Base-by-base conservation (phyloP, 1,140 invertebrate genomes). In the Tetramorium alpestre region DNA sequence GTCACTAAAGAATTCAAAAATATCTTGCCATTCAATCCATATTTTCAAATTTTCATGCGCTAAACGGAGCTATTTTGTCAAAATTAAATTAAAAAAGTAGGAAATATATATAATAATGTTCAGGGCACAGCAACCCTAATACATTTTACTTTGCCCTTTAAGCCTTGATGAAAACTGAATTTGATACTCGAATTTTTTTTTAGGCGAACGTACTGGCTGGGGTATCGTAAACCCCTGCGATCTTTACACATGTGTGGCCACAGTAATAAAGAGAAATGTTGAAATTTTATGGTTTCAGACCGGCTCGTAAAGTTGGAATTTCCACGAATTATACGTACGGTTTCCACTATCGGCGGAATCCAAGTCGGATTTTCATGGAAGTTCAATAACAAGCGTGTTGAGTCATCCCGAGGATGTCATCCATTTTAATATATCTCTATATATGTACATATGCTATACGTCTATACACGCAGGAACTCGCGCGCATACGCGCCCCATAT, bases 231-330 rank as follows among this genome's bases (percentile, higher is more conserved):
- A 62, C 41, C 16, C 22, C 18, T 38, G 16, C n/a, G 25, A 25
- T n/a, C 56, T 65, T 65, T 8, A 44, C 44, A 16, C 47, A 69
- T 64, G 22, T 72, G 81, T 56, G 38, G 38, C 60, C 44, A 25
- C 28, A 11, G 54, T 87, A 88, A 88, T 88, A 88, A 88, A 88
- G 6, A 38, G 13, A 41, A 49, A 49, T 44, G 25, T 41, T 85
- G 58, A 78, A 88, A 85, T 84, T 84, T 87, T 87, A 87, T 60
- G 54, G 25, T 38, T 85, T 47, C 41, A 22, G 28, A 64, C 54
- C 22, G n/a, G n/a, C 62, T 77, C 87, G 44, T 85, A 76, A 87
- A 76, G 33, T 44, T 62, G 44, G 38, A 67, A 16, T 51, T 87
- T 58, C 44, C 38, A 70, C 3, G 33, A 67, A 87, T 85, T 85